phyloP scores from a whole-genome alignment of 2,113 vertebrate genomes.

The Cranoglanis bouderius region DNA sequence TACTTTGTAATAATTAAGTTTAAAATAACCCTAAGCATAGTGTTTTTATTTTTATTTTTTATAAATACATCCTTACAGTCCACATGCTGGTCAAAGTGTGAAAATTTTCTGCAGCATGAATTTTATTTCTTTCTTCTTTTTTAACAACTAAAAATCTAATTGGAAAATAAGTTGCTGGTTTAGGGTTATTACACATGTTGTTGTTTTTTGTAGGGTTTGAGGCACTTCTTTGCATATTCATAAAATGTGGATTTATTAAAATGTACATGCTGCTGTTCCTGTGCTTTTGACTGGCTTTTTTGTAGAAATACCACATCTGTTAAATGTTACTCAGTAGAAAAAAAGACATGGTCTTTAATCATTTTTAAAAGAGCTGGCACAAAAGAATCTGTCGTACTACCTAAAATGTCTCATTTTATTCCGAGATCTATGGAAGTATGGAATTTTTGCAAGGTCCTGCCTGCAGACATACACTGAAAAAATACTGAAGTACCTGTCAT shows the following conservation, averaged over 20 bases:
- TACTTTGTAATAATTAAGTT: neutral
- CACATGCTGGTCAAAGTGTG: neutral
- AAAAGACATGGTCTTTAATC: neutral
- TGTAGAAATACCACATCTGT: neutral
- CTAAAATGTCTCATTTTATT: conserved; percentile 2
- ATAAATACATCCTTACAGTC: neutral
- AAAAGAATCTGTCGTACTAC: conserved; percentile 14
- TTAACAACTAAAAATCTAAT: no score
- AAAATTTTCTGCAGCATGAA: neutral
- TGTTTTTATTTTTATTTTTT: neutral
- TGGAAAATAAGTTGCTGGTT: neutral
- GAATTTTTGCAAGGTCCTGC: neutral
- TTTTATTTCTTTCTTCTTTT: neutral
- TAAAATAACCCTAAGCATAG: neutral
- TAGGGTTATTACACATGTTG: neutral
- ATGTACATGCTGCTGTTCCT: neutral
- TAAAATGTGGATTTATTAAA: conserved; percentile 22
- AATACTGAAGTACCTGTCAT: neutral
- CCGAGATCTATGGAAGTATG: conserved; percentile 5
- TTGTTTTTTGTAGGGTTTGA: neutral
- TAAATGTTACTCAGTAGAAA: neutral
- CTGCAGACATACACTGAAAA: neutral
- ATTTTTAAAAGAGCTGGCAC: neutral
- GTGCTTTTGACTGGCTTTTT: neutral
- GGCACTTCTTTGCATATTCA: neutral